Conservation (phyloP, 2,113 vertebrate genomes). For the Phyllostomus hastatus region DNA sequence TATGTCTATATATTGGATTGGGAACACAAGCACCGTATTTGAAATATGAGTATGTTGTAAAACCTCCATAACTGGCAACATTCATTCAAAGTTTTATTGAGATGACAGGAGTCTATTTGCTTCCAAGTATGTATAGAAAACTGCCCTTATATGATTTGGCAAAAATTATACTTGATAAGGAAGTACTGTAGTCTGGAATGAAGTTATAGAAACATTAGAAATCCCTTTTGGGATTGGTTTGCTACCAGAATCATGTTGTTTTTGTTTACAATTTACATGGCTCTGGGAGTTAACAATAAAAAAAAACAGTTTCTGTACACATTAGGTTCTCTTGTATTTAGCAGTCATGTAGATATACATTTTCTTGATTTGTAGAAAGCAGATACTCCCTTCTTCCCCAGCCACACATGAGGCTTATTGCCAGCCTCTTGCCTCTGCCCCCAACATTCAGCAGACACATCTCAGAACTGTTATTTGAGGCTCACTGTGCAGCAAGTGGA, state of each 20-base stretch:
- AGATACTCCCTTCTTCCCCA: not conserved
- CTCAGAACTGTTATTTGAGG: slow-evolving; percentile 43
- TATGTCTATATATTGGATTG: not conserved
- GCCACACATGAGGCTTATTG: not conserved
- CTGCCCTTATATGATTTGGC: not conserved
- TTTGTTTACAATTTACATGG: not conserved
- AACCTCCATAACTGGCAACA: not conserved
- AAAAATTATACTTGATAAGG: slow-evolving; percentile 7
- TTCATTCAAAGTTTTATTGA: not conserved
- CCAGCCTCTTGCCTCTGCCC: slow-evolving; percentile 29
- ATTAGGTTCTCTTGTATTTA: not conserved
- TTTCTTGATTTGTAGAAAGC: not conserved
- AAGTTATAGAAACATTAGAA: not conserved
- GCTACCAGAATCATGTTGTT: not conserved
- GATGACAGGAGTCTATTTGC: not conserved
- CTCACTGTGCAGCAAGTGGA: slow-evolving; percentile 52
- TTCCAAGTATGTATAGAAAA: not conserved
- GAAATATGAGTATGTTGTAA: slow-evolving; percentile 29
- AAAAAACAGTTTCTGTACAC: not conserved
- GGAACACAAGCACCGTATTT: slow-evolving; percentile 25
- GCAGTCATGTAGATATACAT: not conserved
- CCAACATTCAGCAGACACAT: not conserved
- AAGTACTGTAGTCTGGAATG: not conserved
- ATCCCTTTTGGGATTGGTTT: not conserved
- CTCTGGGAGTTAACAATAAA: not conserved